Evolutionary conservation across 2,797 vertebrate species (phyloP).

Genomic region (Tolypeutes matacus): DNA sequence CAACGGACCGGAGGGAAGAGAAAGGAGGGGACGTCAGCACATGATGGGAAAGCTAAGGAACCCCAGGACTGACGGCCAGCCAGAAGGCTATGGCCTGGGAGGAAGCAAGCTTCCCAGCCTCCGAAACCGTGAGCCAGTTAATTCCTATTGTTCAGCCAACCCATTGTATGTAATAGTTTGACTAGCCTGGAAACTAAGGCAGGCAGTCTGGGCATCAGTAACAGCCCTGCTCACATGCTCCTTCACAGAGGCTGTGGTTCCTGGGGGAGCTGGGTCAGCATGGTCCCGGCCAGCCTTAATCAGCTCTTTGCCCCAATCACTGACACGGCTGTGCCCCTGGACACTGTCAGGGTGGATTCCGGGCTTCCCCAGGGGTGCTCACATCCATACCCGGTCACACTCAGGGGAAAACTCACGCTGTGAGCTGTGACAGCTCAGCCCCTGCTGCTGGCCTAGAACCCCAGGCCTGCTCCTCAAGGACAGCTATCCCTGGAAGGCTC

Average conservation of each 20-base stretch:
- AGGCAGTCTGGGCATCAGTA: not conserved
- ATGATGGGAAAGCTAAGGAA: too few relatives aligned
- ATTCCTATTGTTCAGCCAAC: too few relatives aligned
- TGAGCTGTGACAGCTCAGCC: rapidly evolving
- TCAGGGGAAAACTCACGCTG: not conserved
- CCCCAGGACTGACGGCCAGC: too few relatives aligned
- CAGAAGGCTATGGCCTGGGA: too few relatives aligned
- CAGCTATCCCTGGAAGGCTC: not conserved
- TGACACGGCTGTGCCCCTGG: not conserved
- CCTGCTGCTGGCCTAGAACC: not conserved
- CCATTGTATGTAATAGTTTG: too few relatives aligned
- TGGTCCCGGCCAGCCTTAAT: not conserved
- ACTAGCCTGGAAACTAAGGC: too few relatives aligned
- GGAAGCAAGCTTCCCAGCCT: too few relatives aligned
- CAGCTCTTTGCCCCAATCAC: not conserved
- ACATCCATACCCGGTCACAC: not conserved
- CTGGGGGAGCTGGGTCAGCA: not conserved
- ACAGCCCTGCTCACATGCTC: not conserved
- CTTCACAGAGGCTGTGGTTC: not conserved
- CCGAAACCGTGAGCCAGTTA: too few relatives aligned
- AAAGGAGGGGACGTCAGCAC: too few relatives aligned
- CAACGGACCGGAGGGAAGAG: too few relatives aligned
- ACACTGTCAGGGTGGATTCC: rapidly evolving
- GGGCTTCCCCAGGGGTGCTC: not conserved
- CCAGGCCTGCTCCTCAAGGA: not conserved